A percentile compares a stretch with the other conserved stretches of the same genome.
phyloP scores from a whole-genome alignment of 2,888 invertebrate genomes.

The Agrotis puta region DNA sequence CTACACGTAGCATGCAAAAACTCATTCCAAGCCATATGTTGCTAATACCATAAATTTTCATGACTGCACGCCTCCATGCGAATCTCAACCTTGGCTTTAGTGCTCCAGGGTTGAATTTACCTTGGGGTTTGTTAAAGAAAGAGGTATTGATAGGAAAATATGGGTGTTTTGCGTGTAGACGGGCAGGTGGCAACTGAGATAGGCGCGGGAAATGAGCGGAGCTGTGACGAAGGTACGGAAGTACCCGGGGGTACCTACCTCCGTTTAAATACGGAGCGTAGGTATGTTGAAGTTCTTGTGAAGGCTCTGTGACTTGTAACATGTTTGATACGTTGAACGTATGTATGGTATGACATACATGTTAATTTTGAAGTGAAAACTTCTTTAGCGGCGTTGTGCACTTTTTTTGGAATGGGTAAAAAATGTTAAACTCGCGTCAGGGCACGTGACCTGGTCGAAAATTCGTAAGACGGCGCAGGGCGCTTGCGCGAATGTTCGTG shows the following conservation, averaged over 20 bases:
- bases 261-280: background rate
- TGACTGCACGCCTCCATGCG: constrained; percentile 5
- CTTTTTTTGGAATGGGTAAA: too few relatives aligned
- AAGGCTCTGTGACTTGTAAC: constrained; percentile 11
- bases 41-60: constrained; percentile 71
- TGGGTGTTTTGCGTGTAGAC: constrained; percentile 76
- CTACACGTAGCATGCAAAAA: constrained; percentile 57
- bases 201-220: constrained; percentile 66
- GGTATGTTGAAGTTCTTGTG: background rate
- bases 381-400: too few relatives aligned
- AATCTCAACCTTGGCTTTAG: constrained; percentile 15
- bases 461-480: too few relatives aligned
- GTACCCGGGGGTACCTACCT: constrained; percentile 27
- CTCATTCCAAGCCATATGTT: constrained; percentile 64
- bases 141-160: constrained; percentile 78
- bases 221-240: constrained; percentile 62
- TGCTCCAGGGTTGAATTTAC: background rate
- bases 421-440: too few relatives aligned
- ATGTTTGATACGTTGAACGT: background rate
- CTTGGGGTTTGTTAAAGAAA: constrained; percentile 47
- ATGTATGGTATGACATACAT: background rate
- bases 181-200: constrained; percentile 70
- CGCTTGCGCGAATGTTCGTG: too few relatives aligned
- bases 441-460: too few relatives aligned
- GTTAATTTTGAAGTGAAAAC: too few relatives aligned